These are phyloP conservation scores for Sclerodermus sp. DNA, from an alignment of 2,888 invertebrate species.

Conservation along the genomic window DNA sequence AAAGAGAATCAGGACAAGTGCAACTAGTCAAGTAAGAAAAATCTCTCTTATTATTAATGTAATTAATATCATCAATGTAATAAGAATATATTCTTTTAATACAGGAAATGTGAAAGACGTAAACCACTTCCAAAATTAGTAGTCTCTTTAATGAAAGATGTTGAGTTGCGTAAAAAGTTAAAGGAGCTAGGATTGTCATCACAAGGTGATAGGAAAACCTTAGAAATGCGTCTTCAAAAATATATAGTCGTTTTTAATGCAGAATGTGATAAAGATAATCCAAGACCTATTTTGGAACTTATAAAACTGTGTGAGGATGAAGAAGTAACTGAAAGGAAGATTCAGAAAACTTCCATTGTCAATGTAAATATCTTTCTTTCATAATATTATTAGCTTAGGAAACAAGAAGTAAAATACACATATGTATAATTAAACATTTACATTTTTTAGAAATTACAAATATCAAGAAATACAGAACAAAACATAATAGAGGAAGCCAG, in stretches of 20 bases:
- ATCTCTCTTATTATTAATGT: slow-evolving; percentile 11
- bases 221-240: slow-evolving; percentile 52
- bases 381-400: neutral
- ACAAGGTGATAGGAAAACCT: slow-evolving; percentile 55
- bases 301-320: slow-evolving; percentile 55
- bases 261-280: slow-evolving; percentile 59
- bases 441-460: slow-evolving; percentile 40
- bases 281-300: slow-evolving; percentile 53
- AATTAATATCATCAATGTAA: neutral
- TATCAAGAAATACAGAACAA: slow-evolving; percentile 51
- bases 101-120: slow-evolving; percentile 41
- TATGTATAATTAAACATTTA: neutral
- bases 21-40: slow-evolving; percentile 22
- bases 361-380: slow-evolving; percentile 14
- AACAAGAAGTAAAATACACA: neutral
- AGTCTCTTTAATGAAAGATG: slow-evolving; percentile 58
- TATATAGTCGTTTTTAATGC: slow-evolving; percentile 56
- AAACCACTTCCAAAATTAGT: slow-evolving; percentile 60
- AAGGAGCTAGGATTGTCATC: slow-evolving; percentile 58
- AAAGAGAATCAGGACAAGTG: slow-evolving; percentile 31
- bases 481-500: slow-evolving; percentile 54
- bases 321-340: slow-evolving; percentile 49
- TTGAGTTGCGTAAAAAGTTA: slow-evolving; percentile 56
- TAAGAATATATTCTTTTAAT: slow-evolving; percentile 17
- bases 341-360: slow-evolving; percentile 19